These are phyloP conservation scores for Aptenodytes patagonicus DNA, from an alignment of 2,113 vertebrate species.

Conservation along the genomic window DNA sequence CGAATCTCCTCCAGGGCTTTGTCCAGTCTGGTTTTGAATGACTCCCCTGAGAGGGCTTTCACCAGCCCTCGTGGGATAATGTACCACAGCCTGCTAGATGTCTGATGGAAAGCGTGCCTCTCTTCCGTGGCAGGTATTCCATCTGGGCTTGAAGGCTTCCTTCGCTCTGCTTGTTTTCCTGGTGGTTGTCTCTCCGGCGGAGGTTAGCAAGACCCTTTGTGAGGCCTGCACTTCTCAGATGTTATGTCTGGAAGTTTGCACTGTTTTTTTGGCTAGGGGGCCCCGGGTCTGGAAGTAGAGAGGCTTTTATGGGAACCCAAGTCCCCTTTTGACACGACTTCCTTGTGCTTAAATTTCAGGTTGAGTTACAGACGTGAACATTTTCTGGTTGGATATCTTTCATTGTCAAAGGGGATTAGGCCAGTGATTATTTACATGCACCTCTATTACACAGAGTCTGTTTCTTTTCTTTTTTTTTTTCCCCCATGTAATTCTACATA, in stretches of 20 bases:
- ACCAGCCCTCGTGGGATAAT: neutral
- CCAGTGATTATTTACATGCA: constrained; percentile 62
- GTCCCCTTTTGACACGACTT: constrained; percentile 68
- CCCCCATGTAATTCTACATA: neutral
- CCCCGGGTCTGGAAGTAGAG: constrained; percentile 46
- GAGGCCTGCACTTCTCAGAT: constrained; percentile 39
- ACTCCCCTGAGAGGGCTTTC: neutral
- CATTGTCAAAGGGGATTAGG: constrained; percentile 67
- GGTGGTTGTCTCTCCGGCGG: neutral
- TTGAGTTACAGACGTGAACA: constrained; percentile 27
- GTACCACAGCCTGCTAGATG: neutral
- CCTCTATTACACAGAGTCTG: constrained; percentile 50
- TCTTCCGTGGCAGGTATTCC: neutral
- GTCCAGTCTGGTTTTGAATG: neutral
- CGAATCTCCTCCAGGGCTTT: neutral
- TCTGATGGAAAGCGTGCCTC: neutral
- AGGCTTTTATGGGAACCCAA: constrained; percentile 61
- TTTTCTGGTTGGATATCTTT: constrained; percentile 46
- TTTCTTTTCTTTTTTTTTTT: constrained; percentile 32
- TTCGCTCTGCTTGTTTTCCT: neutral
- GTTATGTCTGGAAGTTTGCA: constrained; percentile 65
- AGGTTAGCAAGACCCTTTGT: neutral
- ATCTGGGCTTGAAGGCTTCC: neutral
- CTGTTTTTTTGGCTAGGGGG: constrained; percentile 49
- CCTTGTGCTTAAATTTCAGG: constrained; percentile 62